These are phyloP conservation scores for Bungarus multicinctus DNA, from an alignment of 2,113 vertebrate genomes.

Conservation along the genomic window DNA sequence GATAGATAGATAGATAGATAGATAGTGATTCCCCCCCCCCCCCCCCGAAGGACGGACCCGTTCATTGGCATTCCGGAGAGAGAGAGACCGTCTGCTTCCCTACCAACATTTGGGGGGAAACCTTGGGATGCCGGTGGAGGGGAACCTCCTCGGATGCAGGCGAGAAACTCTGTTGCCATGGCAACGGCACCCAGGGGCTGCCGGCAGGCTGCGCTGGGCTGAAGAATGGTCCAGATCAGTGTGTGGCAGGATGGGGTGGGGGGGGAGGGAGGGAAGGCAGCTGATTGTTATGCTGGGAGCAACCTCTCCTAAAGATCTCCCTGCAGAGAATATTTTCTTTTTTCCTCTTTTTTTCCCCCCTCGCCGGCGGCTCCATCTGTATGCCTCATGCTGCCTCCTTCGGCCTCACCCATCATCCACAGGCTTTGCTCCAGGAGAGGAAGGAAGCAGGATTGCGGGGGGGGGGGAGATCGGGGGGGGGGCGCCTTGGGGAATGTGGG, in stretches of 20 bases:
- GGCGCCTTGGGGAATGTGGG: fast-evolving
- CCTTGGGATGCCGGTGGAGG: conserved; percentile 17
- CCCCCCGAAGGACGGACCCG: background rate
- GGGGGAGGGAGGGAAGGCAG: background rate
- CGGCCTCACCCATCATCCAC: fast-evolving
- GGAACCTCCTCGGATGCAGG: conserved; percentile 15
- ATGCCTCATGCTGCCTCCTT: background rate
- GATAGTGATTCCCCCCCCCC: background rate
- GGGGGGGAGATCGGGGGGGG: fast-evolving
- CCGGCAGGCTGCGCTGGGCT: background rate
- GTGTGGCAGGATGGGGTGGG: fast-evolving
- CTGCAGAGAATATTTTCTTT: background rate
- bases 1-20: background rate
- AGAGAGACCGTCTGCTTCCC: background rate
- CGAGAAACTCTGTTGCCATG: conserved; percentile 9
- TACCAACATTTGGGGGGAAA: background rate
- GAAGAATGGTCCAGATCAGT: background rate
- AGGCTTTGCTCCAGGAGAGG: background rate
- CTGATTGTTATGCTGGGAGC: background rate
- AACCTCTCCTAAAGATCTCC: background rate
- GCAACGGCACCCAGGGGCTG: background rate
- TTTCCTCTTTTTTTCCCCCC: fast-evolving
- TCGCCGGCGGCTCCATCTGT: background rate
- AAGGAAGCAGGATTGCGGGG: background rate
- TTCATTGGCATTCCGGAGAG: background rate